A percentile compares a stretch with the other conserved stretches of the same genome.
phyloP scores from a whole-genome alignment of 2,113 vertebrate genomes.

The Origma solitaria region DNA sequence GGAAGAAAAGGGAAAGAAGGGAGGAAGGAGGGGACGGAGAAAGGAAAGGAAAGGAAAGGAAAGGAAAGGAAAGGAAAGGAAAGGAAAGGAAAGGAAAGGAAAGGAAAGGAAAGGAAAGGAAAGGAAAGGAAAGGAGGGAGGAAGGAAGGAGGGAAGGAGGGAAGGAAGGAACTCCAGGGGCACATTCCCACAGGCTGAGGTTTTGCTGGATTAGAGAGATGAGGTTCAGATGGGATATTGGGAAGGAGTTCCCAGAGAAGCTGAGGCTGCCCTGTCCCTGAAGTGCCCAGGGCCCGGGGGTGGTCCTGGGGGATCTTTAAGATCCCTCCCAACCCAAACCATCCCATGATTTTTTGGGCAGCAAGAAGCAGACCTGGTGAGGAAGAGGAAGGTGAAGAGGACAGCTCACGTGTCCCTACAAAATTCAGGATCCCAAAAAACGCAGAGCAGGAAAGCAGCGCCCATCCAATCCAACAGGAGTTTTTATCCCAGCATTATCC shows the following conservation, averaged over 20 bases:
- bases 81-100: too few relatives aligned
- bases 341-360: neutral
- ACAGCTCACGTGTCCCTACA: rapidly evolving
- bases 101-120: too few relatives aligned
- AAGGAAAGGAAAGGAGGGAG: too few relatives aligned
- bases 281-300: neutral
- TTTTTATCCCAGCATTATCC: neutral
- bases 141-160: too few relatives aligned
- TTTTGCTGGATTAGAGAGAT: neutral
- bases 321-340: neutral
- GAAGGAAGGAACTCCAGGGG: neutral
- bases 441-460: rapidly evolving
- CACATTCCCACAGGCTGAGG: neutral
- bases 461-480: rapidly evolving
- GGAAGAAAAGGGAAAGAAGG: too few relatives aligned
- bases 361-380: neutral
- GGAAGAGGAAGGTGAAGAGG: neutral
- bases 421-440: neutral
- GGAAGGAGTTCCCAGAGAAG: neutral
- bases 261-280: neutral
- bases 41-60: too few relatives aligned
- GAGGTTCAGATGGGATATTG: neutral
- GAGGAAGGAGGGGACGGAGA: too few relatives aligned
- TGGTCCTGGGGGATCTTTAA: too few relatives aligned
- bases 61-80: too few relatives aligned